These are phyloP conservation scores for Fulmarus glacialis DNA, from an alignment of 2,113 vertebrate genomes.

Conservation along the genomic window DNA sequence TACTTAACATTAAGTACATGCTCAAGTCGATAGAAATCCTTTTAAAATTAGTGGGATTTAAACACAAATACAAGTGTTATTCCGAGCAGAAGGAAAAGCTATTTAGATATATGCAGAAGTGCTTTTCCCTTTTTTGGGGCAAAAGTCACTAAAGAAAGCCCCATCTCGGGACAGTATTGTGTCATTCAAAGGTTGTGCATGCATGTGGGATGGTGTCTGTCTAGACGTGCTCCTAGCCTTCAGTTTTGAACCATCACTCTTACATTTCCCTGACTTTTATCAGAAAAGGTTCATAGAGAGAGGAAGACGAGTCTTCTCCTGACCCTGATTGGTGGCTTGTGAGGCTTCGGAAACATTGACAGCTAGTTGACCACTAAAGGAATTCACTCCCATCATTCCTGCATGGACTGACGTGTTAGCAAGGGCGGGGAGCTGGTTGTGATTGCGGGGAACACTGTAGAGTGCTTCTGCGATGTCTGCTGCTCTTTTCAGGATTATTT, in stretches of 20 bases:
- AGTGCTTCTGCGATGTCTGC: constrained; percentile 98
- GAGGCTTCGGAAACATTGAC: constrained; percentile 94
- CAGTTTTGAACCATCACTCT: not conserved
- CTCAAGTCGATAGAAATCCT: not conserved
- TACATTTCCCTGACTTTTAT: not conserved
- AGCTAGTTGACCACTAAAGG: constrained; percentile 94
- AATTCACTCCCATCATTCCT: constrained; percentile 97
- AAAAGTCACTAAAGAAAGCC: not conserved
- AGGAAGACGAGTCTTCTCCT: constrained; percentile 45
- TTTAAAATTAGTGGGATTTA: not conserved
- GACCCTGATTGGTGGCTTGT: constrained; percentile 94
- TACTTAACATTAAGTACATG: not conserved
- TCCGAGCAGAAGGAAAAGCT: not conserved
- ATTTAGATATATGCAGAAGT: not conserved
- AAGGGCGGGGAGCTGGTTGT: constrained; percentile 92
- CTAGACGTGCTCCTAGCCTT: not conserved
- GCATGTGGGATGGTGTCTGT: not conserved
- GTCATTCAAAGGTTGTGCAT: not conserved
- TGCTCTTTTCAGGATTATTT: constrained; percentile 96
- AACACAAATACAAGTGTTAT: not conserved
- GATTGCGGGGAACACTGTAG: constrained; percentile 96
- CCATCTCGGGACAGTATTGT: not conserved
- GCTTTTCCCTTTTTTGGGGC: not conserved
- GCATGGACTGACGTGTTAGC: constrained; percentile 88
- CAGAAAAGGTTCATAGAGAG: not conserved